These are phyloP conservation scores for Kuschelorhynchus macadamiae DNA, from an alignment of 2,888 invertebrate genomes.

Conservation along the genomic window DNA sequence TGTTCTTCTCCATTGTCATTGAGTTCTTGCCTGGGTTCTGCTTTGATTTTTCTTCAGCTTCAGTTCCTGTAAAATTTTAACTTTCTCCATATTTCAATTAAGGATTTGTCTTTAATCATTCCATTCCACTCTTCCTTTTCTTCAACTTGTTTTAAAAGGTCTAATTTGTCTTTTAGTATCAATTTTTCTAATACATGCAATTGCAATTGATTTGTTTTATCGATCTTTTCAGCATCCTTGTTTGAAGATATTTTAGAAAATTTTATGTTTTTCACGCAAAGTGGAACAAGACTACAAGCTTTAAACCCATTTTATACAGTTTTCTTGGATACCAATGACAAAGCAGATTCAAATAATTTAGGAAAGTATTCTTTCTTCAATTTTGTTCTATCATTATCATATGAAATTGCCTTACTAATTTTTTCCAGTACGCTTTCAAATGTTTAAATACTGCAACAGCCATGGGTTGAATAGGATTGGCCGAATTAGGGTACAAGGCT, in stretches of 20 bases:
- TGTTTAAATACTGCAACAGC: slow-evolving; percentile 42
- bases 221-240: not conserved
- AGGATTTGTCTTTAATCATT: not conserved
- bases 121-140: slow-evolving; percentile 1
- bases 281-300: slow-evolving; percentile 23
- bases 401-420: slow-evolving; percentile 42
- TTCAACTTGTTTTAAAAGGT: not conserved
- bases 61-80: not conserved
- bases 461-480: slow-evolving; percentile 47
- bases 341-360: slow-evolving; percentile 17
- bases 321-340: slow-evolving; percentile 10
- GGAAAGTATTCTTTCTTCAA: slow-evolving; percentile 34
- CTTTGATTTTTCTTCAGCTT: too few relatives aligned
- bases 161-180: not conserved
- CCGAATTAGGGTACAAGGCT: slow-evolving; percentile 49
- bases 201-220: slow-evolving; percentile 1
- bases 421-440: slow-evolving; percentile 49
- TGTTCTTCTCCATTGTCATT: not conserved
- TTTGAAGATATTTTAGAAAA: slow-evolving; percentile 28
- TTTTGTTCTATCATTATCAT: slow-evolving; percentile 26
- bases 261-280: slow-evolving; percentile 33
- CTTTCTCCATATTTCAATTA: not conserved
- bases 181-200: not conserved
- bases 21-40: not conserved
- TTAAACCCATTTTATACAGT: slow-evolving; percentile 37